Evolutionary conservation across 1,140 invertebrate species (phyloP), one percentile per base, ranked within the genome.

Genomic region (Conus betulinus): DNA sequence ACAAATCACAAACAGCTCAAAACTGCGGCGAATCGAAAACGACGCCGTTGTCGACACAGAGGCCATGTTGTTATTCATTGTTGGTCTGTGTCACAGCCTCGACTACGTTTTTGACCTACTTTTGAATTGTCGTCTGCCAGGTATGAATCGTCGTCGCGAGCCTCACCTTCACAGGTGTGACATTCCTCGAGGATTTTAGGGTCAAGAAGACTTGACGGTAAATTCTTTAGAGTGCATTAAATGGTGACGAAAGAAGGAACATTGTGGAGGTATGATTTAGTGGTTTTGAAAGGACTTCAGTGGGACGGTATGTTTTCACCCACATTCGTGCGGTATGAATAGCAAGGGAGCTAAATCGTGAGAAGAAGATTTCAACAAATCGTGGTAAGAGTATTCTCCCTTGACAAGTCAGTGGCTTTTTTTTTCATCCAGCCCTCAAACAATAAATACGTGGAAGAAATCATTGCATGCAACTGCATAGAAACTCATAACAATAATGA

Each of bases 41-140:
- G 79, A 81, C 79, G 79, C 79, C 53, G 79, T 55, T 20, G 20
- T 20, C 39, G 39, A 53, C 52, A 51, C 51, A 53, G 78, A 51
- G 13, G 79, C 79, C 79, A 81, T 81, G 79, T 81, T 81, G 79
- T 53, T 53, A 17, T 20, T 6, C 79, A 78, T 78, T 51, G 79
- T 81, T 23, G 11, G 79, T 81, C 51, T 81, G 27, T 23, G 51
- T 51, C 27, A 53, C 79, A 81, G 79, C 79, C 79, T 52, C 79
- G 39, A 53, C 5, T 8, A 5, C 39, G 8, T 79, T 25, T 51
- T 15, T 81, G 79, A 81, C 79, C 79, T 81, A 81, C 79, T 53
- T 81, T 81, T 20, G 8, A 13, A 71, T 23, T 52, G 39, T 53
- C 79, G 39, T 53, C 51, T 53, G 13, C 8, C 51, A 81, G 51